Base-by-base conservation (phyloP, 2,888 invertebrate species). In the Stenchaetothrips biformis region DNA sequence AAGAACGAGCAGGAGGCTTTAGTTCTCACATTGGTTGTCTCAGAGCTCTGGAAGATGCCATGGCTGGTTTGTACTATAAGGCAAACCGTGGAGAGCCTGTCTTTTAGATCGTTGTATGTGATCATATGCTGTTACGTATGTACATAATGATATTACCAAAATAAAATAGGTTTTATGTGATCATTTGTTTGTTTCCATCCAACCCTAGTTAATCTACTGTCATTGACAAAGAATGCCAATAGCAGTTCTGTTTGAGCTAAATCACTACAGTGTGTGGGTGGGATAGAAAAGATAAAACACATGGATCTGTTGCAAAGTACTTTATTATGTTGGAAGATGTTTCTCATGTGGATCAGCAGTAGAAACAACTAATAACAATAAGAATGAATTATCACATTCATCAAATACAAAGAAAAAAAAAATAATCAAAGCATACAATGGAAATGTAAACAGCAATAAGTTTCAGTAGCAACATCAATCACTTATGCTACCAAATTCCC, bases 1-100 rank as follows among this genome's bases (percentile, higher is more conserved):
- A 90, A 27, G 97, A 98, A 86, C 90, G 91, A 83, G 96, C 96
- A 0, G 97, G 97, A 13, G 98, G 98, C 0, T 98, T 94, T 86
- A 90, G 90, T n/a, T 90, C 95, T 0, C 91, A 91, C 3, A 89
- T 95, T 83, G 95, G 96, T 0, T 97, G 97, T 85, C 89, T 94
- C 82, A 89, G 97, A 82, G 97, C 96, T 0, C 86, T 98, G 77
- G 94, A 96, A 85, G 97, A 97, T 86, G 95, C 97, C 0, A 89
- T 97, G 85, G 91, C 94, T 81, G 96, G 95, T 11, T 88, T 95
- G 1, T 94, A 92, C 84, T 87, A 82, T 7, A 21, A 25, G 7
- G 67, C 67, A 88, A 89, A 80, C 85, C 88, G 74, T 88, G 88
- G 86, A 89, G 89, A 89, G 88, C 67, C 81, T 82, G 79, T 82